phyloP scores from a whole-genome alignment of 2,113 vertebrate genomes.

The Parus major region DNA sequence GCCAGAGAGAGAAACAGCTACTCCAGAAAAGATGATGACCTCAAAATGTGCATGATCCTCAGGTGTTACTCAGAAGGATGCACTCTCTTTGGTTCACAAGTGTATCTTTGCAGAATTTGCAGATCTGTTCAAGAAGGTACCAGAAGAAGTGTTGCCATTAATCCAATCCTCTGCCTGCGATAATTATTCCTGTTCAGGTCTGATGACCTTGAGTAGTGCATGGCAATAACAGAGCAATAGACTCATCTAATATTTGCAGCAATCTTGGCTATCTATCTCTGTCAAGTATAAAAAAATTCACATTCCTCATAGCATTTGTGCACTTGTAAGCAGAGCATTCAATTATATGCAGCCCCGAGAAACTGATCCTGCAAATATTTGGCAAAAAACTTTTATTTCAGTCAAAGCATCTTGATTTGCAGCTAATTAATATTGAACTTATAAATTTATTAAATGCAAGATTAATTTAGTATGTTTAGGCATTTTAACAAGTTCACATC shows the following conservation, averaged over 20 bases:
- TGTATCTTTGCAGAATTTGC: neutral
- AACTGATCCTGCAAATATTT: neutral
- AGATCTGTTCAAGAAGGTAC: neutral
- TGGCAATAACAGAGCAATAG: neutral
- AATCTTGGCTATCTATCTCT: neutral
- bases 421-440: neutral
- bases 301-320: neutral
- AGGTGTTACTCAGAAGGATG: neutral
- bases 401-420: neutral
- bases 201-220: neutral
- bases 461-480: neutral
- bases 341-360: neutral
- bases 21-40: neutral
- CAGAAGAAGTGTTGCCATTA: neutral
- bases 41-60: neutral
- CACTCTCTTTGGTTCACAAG: neutral
- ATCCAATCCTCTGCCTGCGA: neutral
- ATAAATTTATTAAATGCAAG: neutral
- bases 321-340: neutral
- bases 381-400: neutral
- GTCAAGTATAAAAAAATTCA: neutral
- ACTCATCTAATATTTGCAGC: neutral
- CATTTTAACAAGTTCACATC: neutral
- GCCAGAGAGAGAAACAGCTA: neutral
- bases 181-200: neutral